phyloP scores from a whole-genome alignment of 1,140 invertebrate species.

The Rhyacophila brunnea region DNA sequence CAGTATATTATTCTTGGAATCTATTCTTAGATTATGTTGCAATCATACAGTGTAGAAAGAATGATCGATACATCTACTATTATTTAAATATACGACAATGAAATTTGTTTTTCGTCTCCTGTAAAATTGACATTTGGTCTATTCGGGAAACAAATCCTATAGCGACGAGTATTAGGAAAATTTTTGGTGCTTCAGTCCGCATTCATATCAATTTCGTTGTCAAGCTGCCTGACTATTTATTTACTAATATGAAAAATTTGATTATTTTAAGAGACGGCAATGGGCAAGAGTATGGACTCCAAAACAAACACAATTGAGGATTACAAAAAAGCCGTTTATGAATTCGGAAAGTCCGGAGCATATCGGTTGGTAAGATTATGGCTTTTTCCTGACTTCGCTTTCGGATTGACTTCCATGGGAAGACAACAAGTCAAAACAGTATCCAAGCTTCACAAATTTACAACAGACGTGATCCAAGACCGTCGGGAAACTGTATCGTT shows the following conservation, averaged over 20 bases:
- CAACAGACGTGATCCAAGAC: conserved; percentile 40
- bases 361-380: conserved; percentile 43
- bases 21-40: too few species aligned
- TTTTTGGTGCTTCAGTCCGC: too few species aligned
- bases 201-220: too few species aligned
- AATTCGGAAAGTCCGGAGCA: conserved; percentile 41
- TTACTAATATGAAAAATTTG: neutral
- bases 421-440: conserved; percentile 37
- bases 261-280: conserved; percentile 36
- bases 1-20: too few species aligned
- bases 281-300: conserved; percentile 44
- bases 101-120: too few species aligned
- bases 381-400: conserved; percentile 39
- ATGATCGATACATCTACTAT: too few species aligned
- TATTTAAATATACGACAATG: too few species aligned
- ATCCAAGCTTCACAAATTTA: conserved; percentile 39
- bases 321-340: conserved; percentile 45
- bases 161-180: neutral
- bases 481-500: conserved; percentile 25
- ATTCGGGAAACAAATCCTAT: too few species aligned
- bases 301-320: conserved; percentile 29
- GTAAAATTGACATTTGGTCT: too few species aligned
- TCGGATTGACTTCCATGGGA: conserved; percentile 30
- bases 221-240: too few species aligned
- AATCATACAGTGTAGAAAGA: too few species aligned